Conservation (phyloP, 1,140 invertebrate genomes). For the Anastatus disparis region DNA sequence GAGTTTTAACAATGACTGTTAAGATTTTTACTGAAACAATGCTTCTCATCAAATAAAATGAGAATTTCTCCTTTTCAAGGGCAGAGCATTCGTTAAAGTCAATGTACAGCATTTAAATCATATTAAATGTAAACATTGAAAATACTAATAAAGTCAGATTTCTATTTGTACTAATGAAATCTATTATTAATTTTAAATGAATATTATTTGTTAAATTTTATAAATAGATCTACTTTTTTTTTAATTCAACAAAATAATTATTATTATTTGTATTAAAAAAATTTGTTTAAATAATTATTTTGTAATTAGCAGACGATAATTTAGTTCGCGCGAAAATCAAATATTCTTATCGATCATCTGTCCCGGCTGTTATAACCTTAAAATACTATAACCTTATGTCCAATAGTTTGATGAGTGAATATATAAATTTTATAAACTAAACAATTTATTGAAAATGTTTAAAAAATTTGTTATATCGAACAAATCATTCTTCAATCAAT, state of each 20-base stretch:
- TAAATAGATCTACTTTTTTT: no score
- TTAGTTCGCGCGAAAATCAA: background rate
- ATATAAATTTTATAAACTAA: background rate
- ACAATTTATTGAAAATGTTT: constrained; percentile 11
- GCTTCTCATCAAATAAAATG: no score
- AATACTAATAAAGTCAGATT: no score
- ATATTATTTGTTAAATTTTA: no score
- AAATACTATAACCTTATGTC: constrained; percentile 3
- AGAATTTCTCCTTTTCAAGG: constrained; percentile 10
- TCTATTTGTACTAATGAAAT: no score
- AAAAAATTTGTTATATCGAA: background rate
- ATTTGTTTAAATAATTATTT: background rate
- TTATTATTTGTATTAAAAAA: no score
- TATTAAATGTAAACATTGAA: background rate
- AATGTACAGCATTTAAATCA: background rate
- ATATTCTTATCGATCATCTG: constrained; percentile 2
- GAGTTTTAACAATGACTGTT: no score
- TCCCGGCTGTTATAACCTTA: constrained; percentile 2
- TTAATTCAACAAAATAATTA: background rate
- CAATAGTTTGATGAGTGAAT: no score
- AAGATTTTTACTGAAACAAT: no score
- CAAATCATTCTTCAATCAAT: background rate
- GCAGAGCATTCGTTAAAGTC: constrained; percentile 4
- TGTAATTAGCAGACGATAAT: background rate
- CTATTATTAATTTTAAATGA: no score